Evolutionary conservation across 1,140 invertebrate genomes (phyloP).

Genomic region (Epicauta chinensis): DNA sequence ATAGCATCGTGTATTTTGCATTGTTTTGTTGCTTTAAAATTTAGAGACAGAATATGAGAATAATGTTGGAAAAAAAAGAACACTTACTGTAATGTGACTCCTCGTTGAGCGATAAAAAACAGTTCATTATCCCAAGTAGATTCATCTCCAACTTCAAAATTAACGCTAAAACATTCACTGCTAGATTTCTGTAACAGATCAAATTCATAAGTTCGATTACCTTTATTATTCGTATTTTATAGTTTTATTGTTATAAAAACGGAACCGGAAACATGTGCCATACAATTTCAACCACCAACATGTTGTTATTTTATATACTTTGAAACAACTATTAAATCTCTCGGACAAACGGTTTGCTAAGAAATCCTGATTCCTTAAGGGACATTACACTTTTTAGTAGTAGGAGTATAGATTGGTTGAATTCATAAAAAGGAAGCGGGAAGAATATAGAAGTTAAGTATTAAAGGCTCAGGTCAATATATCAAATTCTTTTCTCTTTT

Average conservation of each 20-base stretch:
- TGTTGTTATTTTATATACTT: no score
- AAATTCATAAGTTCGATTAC: constrained; percentile 1
- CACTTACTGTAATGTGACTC: constrained; percentile 62
- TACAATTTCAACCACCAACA: no score
- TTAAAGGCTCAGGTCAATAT: constrained; percentile 7
- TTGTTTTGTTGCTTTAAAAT: no score
- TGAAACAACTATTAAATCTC: no score
- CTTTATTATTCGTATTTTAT: no score
- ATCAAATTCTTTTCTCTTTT: not conserved
- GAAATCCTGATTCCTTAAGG: constrained; percentile 9
- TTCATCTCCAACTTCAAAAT: constrained; percentile 56
- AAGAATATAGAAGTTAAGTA: not conserved
- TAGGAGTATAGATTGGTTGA: no score
- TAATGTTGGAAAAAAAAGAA: not conserved
- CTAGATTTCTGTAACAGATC: constrained; percentile 56
- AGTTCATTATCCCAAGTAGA: constrained; percentile 54
- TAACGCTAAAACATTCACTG: constrained; percentile 69
- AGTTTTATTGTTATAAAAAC: no score
- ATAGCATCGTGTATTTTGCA: not conserved
- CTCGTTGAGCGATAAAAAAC: constrained; percentile 62
- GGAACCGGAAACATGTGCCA: no score
- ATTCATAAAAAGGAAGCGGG: not conserved
- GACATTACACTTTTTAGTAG: not conserved
- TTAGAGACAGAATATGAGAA: not conserved
- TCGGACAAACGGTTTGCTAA: not conserved